Evolutionary conservation across 2,797 vertebrate genomes (phyloP).

Genomic region (Acanthornis magna): DNA sequence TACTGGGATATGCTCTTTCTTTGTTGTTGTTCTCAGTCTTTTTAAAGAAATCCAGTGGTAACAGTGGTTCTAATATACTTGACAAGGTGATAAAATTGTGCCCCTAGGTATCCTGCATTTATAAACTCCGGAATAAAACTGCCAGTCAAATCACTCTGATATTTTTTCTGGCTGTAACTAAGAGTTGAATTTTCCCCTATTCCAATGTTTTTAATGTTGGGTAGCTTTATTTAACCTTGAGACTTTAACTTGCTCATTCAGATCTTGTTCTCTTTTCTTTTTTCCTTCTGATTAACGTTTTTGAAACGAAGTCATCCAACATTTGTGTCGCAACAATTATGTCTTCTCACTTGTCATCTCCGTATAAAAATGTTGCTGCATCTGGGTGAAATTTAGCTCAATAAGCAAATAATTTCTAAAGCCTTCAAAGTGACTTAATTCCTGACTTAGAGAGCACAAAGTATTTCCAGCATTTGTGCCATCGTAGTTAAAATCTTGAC

Average conservation of each 20-base stretch:
- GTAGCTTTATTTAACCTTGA: slow-evolving; percentile 54
- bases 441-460: background rate
- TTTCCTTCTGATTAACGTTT: background rate
- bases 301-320: slow-evolving; percentile 14
- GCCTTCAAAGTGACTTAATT: slow-evolving; percentile 9
- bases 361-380: background rate
- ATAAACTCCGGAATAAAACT: slow-evolving; percentile 37
- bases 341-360: slow-evolving; percentile 41
- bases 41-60: background rate
- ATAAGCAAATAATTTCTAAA: slow-evolving; percentile 3
- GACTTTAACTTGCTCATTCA: slow-evolving; percentile 25
- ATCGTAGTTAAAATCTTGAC: slow-evolving; percentile 18
- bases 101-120: slow-evolving; percentile 39
- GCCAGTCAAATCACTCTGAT: slow-evolving; percentile 36
- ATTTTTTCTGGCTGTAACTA: background rate
- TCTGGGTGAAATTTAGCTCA: background rate
- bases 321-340: slow-evolving; percentile 25
- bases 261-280: background rate
- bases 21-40: background rate
- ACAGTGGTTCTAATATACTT: background rate
- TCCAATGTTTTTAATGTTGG: background rate
- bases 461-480: slow-evolving; percentile 42
- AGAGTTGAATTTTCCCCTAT: slow-evolving; percentile 29
- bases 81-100: background rate
- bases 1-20: background rate